Conservation (phyloP, 2,888 invertebrate genomes). For the Nomada lathburiana region DNA sequence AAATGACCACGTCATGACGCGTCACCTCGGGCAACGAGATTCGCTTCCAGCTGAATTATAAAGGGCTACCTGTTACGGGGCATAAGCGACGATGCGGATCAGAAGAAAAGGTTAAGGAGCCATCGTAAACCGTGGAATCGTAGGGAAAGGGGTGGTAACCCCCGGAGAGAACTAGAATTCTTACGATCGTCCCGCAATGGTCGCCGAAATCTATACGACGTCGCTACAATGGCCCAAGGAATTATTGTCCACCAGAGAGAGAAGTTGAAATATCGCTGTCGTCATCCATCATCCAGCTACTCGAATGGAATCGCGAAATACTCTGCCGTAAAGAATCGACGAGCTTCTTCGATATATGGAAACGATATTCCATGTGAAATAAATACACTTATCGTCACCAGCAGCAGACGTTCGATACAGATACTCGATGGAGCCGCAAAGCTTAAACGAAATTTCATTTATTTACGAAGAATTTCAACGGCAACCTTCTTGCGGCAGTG, state of each 20-base stretch:
- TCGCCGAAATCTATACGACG: slow-evolving; percentile 35
- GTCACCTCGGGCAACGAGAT: background rate
- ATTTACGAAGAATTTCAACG: too few species aligned
- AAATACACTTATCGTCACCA: slow-evolving; percentile 26
- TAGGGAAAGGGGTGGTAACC: slow-evolving; percentile 20
- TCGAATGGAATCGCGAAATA: background rate
- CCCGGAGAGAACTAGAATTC: background rate
- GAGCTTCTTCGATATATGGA: background rate
- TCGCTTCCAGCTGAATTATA: slow-evolving; percentile 22
- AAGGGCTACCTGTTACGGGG: background rate
- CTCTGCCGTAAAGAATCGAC: background rate
- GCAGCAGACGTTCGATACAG: slow-evolving; percentile 1
- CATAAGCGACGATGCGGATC: background rate
- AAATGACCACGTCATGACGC: slow-evolving; percentile 10
- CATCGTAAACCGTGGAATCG: slow-evolving; percentile 27
- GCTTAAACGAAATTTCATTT: slow-evolving; percentile 2
- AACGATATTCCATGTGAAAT: slow-evolving; percentile 5
- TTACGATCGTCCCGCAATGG: slow-evolving; percentile 44
- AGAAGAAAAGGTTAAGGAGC: slow-evolving; percentile 15
- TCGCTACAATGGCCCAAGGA: slow-evolving; percentile 48
- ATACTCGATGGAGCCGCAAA: background rate
- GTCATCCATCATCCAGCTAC: slow-evolving; percentile 42
- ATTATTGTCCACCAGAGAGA: slow-evolving; percentile 50
- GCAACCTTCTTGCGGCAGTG: too few species aligned
- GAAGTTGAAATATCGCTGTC: slow-evolving; percentile 56